A percentile compares a stretch with the other conserved stretches of the same genome.
Conservation (phyloP, 2,113 vertebrate species). For the Oophaga pumilio region DNA sequence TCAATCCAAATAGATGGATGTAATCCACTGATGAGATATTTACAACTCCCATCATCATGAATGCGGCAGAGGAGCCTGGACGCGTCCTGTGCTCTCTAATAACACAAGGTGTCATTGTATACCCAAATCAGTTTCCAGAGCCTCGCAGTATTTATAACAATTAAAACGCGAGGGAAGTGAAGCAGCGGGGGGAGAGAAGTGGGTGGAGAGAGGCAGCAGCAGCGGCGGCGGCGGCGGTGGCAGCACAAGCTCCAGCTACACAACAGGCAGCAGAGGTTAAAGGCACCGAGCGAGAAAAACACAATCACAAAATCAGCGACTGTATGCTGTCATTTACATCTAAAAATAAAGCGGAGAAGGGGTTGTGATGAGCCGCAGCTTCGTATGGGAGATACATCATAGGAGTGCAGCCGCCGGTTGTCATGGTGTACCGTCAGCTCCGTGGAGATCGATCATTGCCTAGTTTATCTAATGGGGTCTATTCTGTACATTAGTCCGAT, state of each 20-base stretch:
- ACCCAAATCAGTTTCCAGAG: conserved; percentile 70
- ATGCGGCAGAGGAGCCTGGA: neutral
- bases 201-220: neutral
- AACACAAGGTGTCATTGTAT: conserved; percentile 70
- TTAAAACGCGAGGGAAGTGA: conserved; percentile 66
- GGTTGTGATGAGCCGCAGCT: neutral
- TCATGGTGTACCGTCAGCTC: neutral
- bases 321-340: conserved; percentile 2
- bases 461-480: neutral
- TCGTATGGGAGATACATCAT: neutral
- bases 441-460: neutral
- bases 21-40: neutral
- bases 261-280: conserved; percentile 33
- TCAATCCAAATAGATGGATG: neutral
- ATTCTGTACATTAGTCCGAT: neutral
- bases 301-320: neutral
- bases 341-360: neutral
- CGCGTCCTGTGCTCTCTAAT: conserved; percentile 67
- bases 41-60: neutral
- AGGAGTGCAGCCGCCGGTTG: neutral
- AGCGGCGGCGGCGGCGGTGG: conserved; percentile 35
- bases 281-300: conserved; percentile 28
- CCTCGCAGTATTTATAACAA: conserved; percentile 68
- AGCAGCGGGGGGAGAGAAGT: conserved; percentile 55
- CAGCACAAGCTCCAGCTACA: neutral